phyloP scores from a whole-genome alignment of 1,140 invertebrate species.

The Drosophila neocordata region DNA sequence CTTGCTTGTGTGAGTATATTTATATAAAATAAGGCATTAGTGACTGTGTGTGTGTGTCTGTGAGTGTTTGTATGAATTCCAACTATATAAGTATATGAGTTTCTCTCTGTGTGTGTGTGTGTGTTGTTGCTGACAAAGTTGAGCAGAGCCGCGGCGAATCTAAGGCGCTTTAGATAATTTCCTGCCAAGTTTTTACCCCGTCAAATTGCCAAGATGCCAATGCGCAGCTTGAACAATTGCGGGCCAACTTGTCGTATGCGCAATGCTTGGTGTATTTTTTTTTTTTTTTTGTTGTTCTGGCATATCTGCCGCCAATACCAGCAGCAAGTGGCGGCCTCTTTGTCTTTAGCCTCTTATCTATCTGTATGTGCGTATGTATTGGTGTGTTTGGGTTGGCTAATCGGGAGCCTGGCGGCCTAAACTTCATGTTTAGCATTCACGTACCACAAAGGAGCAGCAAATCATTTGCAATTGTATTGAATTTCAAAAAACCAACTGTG shows the following conservation, averaged over 20 bases:
- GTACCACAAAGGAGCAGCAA: constrained; percentile 68
- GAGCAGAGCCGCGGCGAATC: constrained; percentile 70
- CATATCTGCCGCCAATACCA: constrained; percentile 67
- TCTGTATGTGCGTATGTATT: constrained; percentile 23
- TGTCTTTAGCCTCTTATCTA: not conserved
- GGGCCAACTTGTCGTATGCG: constrained; percentile 70
- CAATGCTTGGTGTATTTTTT: constrained; percentile 34
- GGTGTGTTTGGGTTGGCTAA: constrained; percentile 69
- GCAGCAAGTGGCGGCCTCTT: constrained; percentile 43
- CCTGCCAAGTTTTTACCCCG: constrained; percentile 71
- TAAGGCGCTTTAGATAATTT: constrained; percentile 75
- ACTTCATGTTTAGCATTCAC: constrained; percentile 49
- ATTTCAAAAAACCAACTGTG: constrained; percentile 48
- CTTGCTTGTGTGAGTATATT: constrained; percentile 45
- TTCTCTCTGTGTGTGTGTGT: constrained; percentile 19
- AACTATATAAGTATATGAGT: constrained; percentile 60
- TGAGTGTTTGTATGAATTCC: constrained; percentile 28
- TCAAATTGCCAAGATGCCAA: constrained; percentile 61
- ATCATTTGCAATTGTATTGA: constrained; percentile 35
- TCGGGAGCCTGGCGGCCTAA: constrained; percentile 52
- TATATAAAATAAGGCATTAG: constrained; percentile 62
- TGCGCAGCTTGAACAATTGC: constrained; percentile 60
- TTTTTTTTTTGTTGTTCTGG: not conserved
- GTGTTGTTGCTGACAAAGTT: constrained; percentile 70
- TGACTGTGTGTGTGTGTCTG: constrained; percentile 21